phyloP scores from a whole-genome alignment of 1,140 invertebrate genomes.

The Teleogryllus occipitalis region DNA sequence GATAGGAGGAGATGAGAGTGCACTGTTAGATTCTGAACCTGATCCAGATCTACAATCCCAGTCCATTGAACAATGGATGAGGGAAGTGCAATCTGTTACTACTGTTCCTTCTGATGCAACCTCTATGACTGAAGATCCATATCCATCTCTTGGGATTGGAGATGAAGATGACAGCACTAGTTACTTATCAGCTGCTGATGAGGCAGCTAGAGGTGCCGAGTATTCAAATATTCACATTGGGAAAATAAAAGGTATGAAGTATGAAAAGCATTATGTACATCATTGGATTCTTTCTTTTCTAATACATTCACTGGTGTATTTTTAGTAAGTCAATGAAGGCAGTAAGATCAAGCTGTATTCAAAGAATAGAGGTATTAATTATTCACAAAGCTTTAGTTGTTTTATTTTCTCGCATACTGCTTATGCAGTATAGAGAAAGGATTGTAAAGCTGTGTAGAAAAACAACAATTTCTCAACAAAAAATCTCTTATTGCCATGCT shows the following conservation, averaged over 20 bases:
- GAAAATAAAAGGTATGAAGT: constrained; percentile 12
- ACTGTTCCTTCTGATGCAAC: background rate
- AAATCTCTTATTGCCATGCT: too few species aligned
- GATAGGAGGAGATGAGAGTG: constrained; percentile 26
- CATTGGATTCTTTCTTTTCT: too few species aligned
- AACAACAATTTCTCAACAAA: too few species aligned
- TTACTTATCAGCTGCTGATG: background rate
- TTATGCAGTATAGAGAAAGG: too few species aligned
- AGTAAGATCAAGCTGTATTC: too few species aligned
- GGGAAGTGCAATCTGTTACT: background rate
- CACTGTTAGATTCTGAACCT: constrained; percentile 27
- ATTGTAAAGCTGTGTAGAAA: too few species aligned
- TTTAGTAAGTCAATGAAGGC: too few species aligned
- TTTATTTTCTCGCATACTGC: too few species aligned
- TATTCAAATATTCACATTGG: constrained; percentile 17
- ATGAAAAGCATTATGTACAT: background rate
- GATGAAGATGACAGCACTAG: constrained; percentile 12
- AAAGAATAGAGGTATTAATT: too few species aligned
- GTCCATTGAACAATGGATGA: constrained; percentile 21
- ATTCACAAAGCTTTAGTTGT: too few species aligned
- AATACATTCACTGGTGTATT: too few species aligned
- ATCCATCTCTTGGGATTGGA: background rate
- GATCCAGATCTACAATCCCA: constrained; percentile 10
- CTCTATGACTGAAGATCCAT: background rate
- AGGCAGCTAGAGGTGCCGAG: constrained; percentile 1